Base-by-base conservation (phyloP, 2,113 vertebrate species). In the Microcebus lehilahytsara region DNA sequence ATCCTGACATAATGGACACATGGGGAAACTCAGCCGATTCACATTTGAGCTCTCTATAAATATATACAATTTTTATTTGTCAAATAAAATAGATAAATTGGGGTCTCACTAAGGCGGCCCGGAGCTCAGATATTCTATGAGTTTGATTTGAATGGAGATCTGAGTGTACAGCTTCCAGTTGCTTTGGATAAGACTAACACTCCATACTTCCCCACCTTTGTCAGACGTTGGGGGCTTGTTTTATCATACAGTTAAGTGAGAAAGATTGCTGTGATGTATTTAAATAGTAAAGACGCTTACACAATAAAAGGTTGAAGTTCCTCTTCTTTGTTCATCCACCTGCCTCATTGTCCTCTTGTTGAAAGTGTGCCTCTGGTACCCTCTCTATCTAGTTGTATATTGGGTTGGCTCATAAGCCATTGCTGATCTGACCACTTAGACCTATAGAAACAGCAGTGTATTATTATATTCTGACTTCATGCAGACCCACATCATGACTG, bases 141-240 rank as follows among this genome's bases (percentile, higher is more conserved):
- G 19, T 19, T 22, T 72, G 72, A 56, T 71, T 40, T 30, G 9
- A 56, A 67, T 56, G 56, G 30, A 74, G 14, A 74, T 14, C 2
- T 20, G 58, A 56, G 53, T 37, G 2, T 4, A 14, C 20, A 58
- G 10, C 17, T 51, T 74, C 40, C 20, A 1, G 2, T 30, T 37
- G 4, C 14, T 58, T 58, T 4, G 3, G 11, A 0, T 9, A 49
- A 49, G 19, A 66, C 5, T 16, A 10, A n/a, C 6, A 0, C 14
- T 58, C 23, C 25, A 4, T 49, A 40, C 13, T 0, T 30, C 3
- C 27, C 20, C n/a, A 13, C 22, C 11, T 17, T 27, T 66, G 64
- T 25, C 23, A 34, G 20, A 40, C 16, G 6, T 58, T 11, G 5
- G 53, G 78, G 69, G 56, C 16, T 91, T 72, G 5, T 51, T 90